Conservation (phyloP, 2,888 invertebrate species). For the Hydrotaea cyrtoneurina region DNA sequence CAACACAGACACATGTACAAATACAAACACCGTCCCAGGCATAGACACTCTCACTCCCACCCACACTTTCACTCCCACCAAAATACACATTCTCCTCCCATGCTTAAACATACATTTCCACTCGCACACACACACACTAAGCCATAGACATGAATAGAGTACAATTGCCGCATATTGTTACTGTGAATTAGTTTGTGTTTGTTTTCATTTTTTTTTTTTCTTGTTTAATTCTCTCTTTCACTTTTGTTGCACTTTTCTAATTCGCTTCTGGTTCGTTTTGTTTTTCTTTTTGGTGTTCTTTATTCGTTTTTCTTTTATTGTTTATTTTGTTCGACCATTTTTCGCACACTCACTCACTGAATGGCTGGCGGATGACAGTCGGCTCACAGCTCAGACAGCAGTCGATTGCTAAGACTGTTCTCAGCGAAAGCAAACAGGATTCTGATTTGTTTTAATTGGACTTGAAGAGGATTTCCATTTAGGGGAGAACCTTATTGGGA, state of each 20-base stretch:
- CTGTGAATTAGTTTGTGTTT: conserved; percentile 19
- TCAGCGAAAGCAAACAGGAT: conserved; percentile 74
- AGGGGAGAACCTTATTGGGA: neutral
- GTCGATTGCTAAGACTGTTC: conserved; percentile 71
- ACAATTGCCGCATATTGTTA: conserved; percentile 35
- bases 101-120: neutral
- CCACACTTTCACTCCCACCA: conserved; percentile 11
- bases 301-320: conserved; percentile 19
- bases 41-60: neutral
- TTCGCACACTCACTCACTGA: conserved; percentile 51
- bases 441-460: conserved; percentile 72
- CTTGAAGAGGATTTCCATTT: conserved; percentile 60
- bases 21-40: neutral
- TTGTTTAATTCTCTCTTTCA: conserved; percentile 17
- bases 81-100: neutral
- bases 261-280: conserved; percentile 14
- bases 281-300: conserved; percentile 63
- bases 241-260: conserved; percentile 32
- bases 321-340: conserved; percentile 39
- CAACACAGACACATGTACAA: neutral
- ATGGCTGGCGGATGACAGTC: conserved; percentile 40
- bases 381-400: conserved; percentile 51
- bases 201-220: conserved; percentile 8
- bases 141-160: neutral
- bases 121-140: neutral